Conservation (phyloP, 2,888 invertebrate species). For the Nephrotoma appendiculata region DNA sequence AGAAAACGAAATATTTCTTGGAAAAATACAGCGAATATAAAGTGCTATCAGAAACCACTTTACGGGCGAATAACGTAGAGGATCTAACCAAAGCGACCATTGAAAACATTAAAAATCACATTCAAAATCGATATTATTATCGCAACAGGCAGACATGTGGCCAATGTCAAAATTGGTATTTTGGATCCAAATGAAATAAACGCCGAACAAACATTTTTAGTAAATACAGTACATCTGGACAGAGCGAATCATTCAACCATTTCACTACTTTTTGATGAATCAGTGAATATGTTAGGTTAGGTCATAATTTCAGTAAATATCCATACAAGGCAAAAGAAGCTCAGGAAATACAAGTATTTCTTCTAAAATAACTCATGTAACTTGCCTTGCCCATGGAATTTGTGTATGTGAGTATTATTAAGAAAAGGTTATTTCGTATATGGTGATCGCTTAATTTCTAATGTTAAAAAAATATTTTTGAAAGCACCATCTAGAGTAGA, state of each 20-base stretch:
- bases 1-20: too few species aligned
- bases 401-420: constrained; percentile 19
- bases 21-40: too few species aligned
- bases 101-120: too few species aligned
- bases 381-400: constrained; percentile 21
- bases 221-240: too few species aligned
- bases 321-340: constrained; percentile 17
- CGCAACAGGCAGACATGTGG: too few species aligned
- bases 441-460: constrained; percentile 10
- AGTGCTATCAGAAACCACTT: too few species aligned
- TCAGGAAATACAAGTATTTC: constrained; percentile 16
- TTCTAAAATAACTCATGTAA: constrained; percentile 18
- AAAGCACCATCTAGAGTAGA: not conserved
- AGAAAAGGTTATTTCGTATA: constrained; percentile 13
- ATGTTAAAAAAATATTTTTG: not conserved
- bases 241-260: not conserved
- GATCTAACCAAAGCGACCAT: too few species aligned
- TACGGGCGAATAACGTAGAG: too few species aligned
- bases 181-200: too few species aligned
- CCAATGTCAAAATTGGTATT: too few species aligned
- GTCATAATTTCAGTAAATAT: not conserved
- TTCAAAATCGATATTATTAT: too few species aligned
- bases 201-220: too few species aligned
- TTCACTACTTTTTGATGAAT: not conserved
- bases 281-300: constrained; percentile 4